Evolutionary conservation across 2,888 invertebrate genomes (phyloP).

Genomic region (Epirrita christyi): DNA sequence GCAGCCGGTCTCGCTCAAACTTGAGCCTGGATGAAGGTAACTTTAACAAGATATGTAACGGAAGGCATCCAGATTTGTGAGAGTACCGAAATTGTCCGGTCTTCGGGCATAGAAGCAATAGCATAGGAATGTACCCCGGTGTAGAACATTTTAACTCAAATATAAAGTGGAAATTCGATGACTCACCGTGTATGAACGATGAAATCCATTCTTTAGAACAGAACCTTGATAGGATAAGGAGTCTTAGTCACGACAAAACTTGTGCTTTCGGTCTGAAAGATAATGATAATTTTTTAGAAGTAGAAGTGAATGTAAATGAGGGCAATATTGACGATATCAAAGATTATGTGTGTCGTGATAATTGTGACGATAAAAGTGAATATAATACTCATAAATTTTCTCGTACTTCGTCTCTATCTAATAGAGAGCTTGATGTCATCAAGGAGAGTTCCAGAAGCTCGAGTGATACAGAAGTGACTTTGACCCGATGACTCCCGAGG

Average conservation of each 20-base stretch:
- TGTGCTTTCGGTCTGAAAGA: slow-evolving; percentile 67
- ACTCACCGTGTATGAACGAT: slow-evolving; percentile 64
- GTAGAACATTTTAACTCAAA: slow-evolving; percentile 80
- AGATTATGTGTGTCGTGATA: slow-evolving; percentile 67
- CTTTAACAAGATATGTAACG: slow-evolving; percentile 77
- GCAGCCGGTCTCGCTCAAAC: slow-evolving; percentile 78
- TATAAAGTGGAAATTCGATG: slow-evolving; percentile 80
- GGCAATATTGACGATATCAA: slow-evolving; percentile 72
- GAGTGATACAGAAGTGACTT: slow-evolving; percentile 81
- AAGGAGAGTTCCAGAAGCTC: slow-evolving; percentile 83
- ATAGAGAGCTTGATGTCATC: slow-evolving; percentile 80
- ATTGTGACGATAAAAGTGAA: slow-evolving; percentile 75
- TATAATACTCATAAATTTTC: slow-evolving; percentile 77
- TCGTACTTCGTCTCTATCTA: slow-evolving; percentile 76
- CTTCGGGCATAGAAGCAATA: slow-evolving; percentile 83
- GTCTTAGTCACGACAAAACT: slow-evolving; percentile 75
- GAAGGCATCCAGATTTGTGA: slow-evolving; percentile 82
- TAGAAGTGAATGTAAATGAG: slow-evolving; percentile 73
- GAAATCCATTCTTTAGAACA: slow-evolving; percentile 76
- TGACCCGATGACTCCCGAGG: slow-evolving; percentile 81
- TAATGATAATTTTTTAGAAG: slow-evolving; percentile 71
- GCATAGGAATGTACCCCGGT: slow-evolving; percentile 78
- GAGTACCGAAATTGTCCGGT: slow-evolving; percentile 81
- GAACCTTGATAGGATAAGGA: slow-evolving; percentile 79
- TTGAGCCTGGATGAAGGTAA: slow-evolving; percentile 79